Percentiles rank a stretch among this genome's conserved stretches.
These are phyloP conservation scores for Stenurella melanura DNA, from an alignment of 2,888 invertebrate species.

Conservation along the genomic window DNA sequence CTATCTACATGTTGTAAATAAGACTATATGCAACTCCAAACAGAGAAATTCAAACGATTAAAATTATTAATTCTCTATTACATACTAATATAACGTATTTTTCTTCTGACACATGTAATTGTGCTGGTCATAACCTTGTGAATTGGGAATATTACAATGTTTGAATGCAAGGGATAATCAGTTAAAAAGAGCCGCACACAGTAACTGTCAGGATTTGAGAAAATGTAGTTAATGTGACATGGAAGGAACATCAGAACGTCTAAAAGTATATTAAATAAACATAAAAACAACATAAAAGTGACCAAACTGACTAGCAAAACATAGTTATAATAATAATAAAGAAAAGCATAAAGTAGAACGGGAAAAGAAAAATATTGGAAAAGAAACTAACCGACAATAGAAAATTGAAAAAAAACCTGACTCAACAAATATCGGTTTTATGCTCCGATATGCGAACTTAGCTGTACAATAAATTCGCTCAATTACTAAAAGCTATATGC, in stretches of 20 bases:
- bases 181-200: neutral
- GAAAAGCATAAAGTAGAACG: conserved; percentile 16
- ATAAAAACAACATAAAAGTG: conserved; percentile 26
- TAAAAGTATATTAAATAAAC: conserved; percentile 10
- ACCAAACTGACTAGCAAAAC: conserved; percentile 20
- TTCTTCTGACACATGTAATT: too few species aligned
- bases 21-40: too few species aligned
- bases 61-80: too few species aligned
- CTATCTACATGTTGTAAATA: too few species aligned
- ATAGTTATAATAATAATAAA: conserved; percentile 24
- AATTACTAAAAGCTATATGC: too few species aligned
- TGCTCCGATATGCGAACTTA: neutral
- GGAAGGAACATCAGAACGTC: conserved; percentile 1
- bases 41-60: too few species aligned
- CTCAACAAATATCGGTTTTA: conserved; percentile 3
- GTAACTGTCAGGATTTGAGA: neutral
- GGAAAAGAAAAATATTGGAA: neutral
- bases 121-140: too few species aligned
- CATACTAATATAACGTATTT: too few species aligned
- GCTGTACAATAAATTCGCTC: neutral
- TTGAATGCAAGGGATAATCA: neutral
- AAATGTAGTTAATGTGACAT: neutral
- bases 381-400: neutral
- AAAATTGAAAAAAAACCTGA: conserved; percentile 11
- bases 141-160: too few species aligned